These are phyloP conservation scores for Glaucopsyche alexis DNA, from an alignment of 2,888 invertebrate species.

Conservation along the genomic window DNA sequence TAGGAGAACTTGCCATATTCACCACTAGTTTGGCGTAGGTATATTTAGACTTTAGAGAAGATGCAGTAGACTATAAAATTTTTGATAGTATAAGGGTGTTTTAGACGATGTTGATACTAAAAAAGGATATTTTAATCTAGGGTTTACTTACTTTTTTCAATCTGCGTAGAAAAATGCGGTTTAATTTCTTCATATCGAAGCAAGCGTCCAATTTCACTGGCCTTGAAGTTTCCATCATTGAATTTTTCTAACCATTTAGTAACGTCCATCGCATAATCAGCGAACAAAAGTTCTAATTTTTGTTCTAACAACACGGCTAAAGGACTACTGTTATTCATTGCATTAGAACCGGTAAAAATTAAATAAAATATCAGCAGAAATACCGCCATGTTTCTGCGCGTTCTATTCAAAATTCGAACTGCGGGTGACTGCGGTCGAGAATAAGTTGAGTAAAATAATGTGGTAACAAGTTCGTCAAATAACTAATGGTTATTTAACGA, in stretches of 20 bases:
- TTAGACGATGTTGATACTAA: too few species aligned
- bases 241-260: slow-evolving; percentile 53
- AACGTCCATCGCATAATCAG: slow-evolving; percentile 45
- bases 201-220: slow-evolving; percentile 54
- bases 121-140: too few species aligned
- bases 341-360: slow-evolving; percentile 31
- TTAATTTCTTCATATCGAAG: slow-evolving; percentile 60
- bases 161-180: slow-evolving; percentile 43
- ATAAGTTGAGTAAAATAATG: slow-evolving; percentile 34
- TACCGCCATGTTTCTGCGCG: slow-evolving; percentile 42
- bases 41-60: too few species aligned
- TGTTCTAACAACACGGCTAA: slow-evolving; percentile 46
- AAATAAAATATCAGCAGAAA: slow-evolving; percentile 41
- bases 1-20: too few species aligned
- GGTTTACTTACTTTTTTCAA: slow-evolving; percentile 45
- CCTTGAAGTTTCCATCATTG: slow-evolving; percentile 59
- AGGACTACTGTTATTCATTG: slow-evolving; percentile 30
- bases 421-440: slow-evolving; percentile 35
- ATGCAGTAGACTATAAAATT: too few species aligned
- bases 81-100: too few species aligned
- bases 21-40: too few species aligned
- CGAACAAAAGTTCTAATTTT: slow-evolving; percentile 50
- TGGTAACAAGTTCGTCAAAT: slow-evolving; percentile 6
- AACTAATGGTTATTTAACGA: slow-evolving; percentile 16
- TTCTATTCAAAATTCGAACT: slow-evolving; percentile 35